Percentiles rank a stretch among this genome's conserved stretches.
Evolutionary conservation across 2,888 invertebrate species (phyloP).

Genomic region (Antitype chi): DNA sequence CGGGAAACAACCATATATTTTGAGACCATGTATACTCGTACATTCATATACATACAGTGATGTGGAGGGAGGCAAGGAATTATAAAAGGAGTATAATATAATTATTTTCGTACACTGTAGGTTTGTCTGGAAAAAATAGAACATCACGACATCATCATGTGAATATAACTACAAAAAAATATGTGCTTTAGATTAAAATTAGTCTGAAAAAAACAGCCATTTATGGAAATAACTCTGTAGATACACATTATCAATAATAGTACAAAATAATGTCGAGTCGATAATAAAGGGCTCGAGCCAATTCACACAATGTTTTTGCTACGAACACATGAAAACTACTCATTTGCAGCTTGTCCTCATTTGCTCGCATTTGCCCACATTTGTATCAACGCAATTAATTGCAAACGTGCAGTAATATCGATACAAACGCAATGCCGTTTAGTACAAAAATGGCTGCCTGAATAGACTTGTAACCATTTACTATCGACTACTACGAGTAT

Average conservation of each 20-base stretch:
- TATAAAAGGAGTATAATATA: not conserved
- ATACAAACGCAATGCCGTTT: not conserved
- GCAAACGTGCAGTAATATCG: not conserved
- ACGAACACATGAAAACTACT: too few relatives aligned
- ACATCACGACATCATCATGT: not conserved
- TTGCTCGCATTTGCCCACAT: not conserved
- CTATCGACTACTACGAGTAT: too few relatives aligned
- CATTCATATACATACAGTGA: not conserved
- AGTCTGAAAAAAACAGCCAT: not conserved
- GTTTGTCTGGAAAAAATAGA: not conserved
- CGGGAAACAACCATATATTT: constrained; percentile 3
- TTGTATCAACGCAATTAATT: not conserved
- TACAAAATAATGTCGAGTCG: not conserved
- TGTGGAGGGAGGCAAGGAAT: not conserved
- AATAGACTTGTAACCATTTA: not conserved
- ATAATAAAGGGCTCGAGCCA: too few relatives aligned
- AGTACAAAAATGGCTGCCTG: not conserved
- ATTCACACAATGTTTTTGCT: not conserved
- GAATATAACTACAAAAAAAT: not conserved
- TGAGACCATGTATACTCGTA: not conserved
- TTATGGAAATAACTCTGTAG: not conserved
- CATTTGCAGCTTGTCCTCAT: not conserved
- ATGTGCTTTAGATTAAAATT: not conserved
- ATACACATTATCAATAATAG: not conserved
- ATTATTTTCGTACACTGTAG: not conserved